Percentiles rank a stretch among this genome's conserved stretches.
phyloP scores from a whole-genome alignment of 2,797 vertebrate species.

The Cygnus olor region DNA sequence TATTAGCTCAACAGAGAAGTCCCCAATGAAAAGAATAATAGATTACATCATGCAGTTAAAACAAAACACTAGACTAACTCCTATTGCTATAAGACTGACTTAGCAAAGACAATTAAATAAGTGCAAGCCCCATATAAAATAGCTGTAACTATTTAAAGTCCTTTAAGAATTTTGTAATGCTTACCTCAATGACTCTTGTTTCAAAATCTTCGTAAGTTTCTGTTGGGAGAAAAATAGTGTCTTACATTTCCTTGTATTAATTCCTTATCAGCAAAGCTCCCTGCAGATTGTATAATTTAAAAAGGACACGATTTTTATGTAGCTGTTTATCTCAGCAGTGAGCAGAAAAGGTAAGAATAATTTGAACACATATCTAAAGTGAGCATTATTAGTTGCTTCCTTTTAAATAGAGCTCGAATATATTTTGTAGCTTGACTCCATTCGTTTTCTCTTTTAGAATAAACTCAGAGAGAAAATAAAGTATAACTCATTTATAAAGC shows the following conservation, averaged over 20 bases:
- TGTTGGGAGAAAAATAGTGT: conserved; percentile 67
- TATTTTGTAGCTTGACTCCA: background rate
- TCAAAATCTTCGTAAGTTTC: conserved; percentile 93
- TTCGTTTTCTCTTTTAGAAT: background rate
- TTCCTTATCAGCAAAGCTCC: background rate
- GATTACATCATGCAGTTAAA: background rate
- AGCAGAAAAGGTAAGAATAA: background rate
- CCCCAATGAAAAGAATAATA: background rate
- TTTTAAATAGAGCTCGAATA: background rate
- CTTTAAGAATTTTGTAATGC: conserved; percentile 38
- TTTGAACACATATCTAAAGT: background rate
- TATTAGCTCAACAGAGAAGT: background rate
- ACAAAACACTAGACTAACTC: background rate
- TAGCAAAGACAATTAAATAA: conserved; percentile 3
- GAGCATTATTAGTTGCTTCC: background rate
- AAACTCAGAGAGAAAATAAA: background rate
- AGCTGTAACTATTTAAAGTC: background rate
- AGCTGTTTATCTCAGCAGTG: background rate
- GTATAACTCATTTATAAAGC: background rate
- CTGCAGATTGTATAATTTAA: background rate
- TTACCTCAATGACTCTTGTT: conserved; percentile 92
- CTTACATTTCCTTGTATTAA: background rate
- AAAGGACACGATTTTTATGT: background rate
- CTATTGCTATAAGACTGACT: background rate
- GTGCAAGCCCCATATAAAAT: background rate